Evolutionary conservation across 2,113 vertebrate genomes (phyloP).

Genomic region (Brachyistius frenatus): DNA sequence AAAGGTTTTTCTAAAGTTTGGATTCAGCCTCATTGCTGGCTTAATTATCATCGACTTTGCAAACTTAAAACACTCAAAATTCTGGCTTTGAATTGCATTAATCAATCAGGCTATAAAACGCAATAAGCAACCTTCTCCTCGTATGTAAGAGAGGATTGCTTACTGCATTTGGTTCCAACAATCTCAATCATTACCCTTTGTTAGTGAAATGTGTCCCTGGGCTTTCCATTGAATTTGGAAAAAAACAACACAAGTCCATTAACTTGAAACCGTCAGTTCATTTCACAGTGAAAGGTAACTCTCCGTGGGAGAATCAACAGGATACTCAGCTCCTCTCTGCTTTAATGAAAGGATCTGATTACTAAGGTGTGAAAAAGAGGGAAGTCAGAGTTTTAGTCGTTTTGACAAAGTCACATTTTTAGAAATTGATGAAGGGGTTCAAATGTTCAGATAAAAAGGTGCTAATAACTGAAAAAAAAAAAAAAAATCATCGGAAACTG

Average conservation of each 20-base stretch:
- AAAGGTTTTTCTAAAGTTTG: background rate
- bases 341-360: conserved; percentile 12
- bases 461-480: background rate
- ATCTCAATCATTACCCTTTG: conserved; percentile 2
- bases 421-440: background rate
- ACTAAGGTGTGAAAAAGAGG: too few species aligned
- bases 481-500: background rate
- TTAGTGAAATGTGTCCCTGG: background rate
- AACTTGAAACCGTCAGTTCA: conserved; percentile 30
- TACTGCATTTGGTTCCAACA: conserved; percentile 7
- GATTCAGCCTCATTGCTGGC: conserved; percentile 2
- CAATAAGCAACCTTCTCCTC: background rate
- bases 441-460: background rate
- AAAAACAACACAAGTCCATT: conserved; percentile 31
- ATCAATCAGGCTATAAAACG: conserved; percentile 1
- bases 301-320: too few species aligned
- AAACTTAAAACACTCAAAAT: background rate
- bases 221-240: background rate
- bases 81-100: conserved; percentile 2
- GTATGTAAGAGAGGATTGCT: background rate
- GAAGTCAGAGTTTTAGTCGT: too few species aligned
- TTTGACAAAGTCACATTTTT: background rate
- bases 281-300: too few species aligned
- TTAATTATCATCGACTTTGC: conserved; percentile 19
- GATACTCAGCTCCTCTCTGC: background rate